These are phyloP conservation scores for Ifrita kowaldi DNA, from an alignment of 2,113 vertebrate species.

Conservation along the genomic window DNA sequence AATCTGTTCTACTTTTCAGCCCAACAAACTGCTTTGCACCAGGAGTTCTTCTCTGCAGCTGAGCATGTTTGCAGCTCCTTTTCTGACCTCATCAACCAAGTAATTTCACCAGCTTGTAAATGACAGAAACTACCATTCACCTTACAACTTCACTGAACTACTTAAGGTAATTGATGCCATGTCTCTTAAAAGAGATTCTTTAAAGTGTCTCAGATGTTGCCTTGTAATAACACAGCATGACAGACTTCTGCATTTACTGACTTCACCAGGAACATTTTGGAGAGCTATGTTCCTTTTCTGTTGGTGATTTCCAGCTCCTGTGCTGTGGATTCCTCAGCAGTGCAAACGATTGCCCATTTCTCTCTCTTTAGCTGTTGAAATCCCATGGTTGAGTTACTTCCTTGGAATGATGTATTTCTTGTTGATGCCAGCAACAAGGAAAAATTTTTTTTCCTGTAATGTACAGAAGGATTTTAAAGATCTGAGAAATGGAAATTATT, in stretches of 20 bases:
- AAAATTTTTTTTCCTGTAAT: background rate
- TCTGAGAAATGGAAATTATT: background rate
- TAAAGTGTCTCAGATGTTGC: background rate
- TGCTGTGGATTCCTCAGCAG: background rate
- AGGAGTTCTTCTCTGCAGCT: conserved; percentile 71
- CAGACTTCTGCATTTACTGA: background rate
- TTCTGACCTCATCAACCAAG: conserved; percentile 69
- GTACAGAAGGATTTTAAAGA: background rate
- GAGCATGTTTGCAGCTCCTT: conserved; percentile 70
- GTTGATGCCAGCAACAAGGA: background rate
- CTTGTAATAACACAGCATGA: background rate
- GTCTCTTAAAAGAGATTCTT: background rate
- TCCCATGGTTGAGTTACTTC: background rate
- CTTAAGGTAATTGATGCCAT: background rate
- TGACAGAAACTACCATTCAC: background rate
- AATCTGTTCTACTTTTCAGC: conserved; percentile 60
- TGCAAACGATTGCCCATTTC: background rate
- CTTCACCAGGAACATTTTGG: background rate
- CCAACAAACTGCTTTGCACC: conserved; percentile 2
- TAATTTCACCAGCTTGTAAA: conserved; percentile 54
- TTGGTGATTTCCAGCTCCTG: background rate
- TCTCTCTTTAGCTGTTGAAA: background rate
- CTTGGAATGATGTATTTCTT: background rate
- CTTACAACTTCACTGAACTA: background rate
- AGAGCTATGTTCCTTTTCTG: background rate